Conservation (phyloP, 2,113 vertebrate species). For the Calidris pygmaea region DNA sequence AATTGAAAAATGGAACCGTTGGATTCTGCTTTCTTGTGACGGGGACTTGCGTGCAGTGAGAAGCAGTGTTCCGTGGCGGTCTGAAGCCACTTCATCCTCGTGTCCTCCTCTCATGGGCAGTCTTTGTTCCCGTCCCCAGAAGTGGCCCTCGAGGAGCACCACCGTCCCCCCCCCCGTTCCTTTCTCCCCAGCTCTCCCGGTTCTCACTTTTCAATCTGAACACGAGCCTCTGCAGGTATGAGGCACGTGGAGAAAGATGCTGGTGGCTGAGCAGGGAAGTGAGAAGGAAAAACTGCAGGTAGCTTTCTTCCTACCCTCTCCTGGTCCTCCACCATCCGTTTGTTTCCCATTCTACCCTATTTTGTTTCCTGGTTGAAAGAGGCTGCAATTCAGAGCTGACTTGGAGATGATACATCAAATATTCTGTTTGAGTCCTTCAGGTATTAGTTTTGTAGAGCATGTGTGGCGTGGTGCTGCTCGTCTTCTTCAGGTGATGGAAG, state of each 20-base stretch:
- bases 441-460: neutral
- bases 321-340: neutral
- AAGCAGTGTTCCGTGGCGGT: neutral
- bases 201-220: neutral
- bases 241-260: neutral
- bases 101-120: neutral
- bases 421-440: neutral
- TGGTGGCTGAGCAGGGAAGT: neutral
- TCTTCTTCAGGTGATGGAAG: neutral
- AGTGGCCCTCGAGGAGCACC: neutral
- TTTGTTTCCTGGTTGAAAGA: neutral
- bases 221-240: rapidly evolving
- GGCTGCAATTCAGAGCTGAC: neutral
- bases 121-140: neutral
- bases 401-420: neutral
- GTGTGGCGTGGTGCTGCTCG: neutral
- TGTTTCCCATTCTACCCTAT: neutral
- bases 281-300: neutral
- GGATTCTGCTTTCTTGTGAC: neutral
- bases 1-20: neutral
- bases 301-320: neutral
- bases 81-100: neutral
- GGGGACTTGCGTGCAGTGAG: neutral
- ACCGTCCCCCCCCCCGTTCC: neutral
- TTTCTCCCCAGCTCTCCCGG: neutral